These are phyloP conservation scores for Enteromius thamalakanensis DNA, from an alignment of 2,797 vertebrate species.

Conservation along the genomic window DNA sequence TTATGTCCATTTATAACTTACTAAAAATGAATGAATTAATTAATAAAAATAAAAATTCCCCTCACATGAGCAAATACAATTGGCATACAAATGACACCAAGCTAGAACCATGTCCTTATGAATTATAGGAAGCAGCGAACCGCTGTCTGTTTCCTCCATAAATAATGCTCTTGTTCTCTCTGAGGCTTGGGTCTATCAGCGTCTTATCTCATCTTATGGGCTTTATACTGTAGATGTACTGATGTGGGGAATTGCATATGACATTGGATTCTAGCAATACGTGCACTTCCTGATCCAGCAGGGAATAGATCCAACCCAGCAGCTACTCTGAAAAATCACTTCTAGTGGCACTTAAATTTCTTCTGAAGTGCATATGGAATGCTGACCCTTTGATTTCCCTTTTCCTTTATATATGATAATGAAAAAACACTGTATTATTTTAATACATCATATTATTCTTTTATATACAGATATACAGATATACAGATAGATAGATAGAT, in stretches of 20 bases:
- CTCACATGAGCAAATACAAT: background rate
- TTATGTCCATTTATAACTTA: background rate
- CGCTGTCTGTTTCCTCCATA: background rate
- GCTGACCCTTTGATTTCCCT: background rate
- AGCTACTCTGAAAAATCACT: background rate
- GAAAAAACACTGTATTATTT: background rate
- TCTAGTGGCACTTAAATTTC: conserved; percentile 1
- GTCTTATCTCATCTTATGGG: background rate
- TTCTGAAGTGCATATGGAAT: conserved; percentile 22
- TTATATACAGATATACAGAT: background rate
- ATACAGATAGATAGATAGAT: background rate
- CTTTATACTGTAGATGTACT: background rate
- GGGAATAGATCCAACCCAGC: background rate
- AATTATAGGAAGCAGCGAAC: background rate
- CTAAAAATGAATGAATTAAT: background rate
- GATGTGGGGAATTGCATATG: background rate
- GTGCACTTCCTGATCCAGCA: background rate
- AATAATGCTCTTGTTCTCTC: background rate
- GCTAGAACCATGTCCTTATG: background rate
- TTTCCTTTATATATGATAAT: background rate
- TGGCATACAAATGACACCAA: background rate
- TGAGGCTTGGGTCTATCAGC: background rate
- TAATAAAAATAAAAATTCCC: background rate
- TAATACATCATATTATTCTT: background rate
- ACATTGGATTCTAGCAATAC: background rate